Base-by-base conservation (phyloP, 2,888 invertebrate species). In the Apodemia mormo region DNA sequence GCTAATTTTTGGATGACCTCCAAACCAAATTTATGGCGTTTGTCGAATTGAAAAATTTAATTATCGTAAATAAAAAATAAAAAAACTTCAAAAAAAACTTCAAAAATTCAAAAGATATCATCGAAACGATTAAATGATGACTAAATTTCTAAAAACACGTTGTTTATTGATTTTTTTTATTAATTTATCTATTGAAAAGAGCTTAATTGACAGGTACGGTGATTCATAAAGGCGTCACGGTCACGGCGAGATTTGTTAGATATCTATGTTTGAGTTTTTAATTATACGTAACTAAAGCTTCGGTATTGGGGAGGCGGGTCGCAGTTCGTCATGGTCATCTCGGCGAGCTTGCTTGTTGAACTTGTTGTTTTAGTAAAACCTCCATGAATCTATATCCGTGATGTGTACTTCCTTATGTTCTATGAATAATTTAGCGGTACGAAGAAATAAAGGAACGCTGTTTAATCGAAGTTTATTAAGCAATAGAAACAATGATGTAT, bases 181-280 rank as follows among this genome's bases (percentile, higher is more conserved):
- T 85, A 84, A 84, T 86, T 81, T 79, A 81, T 84, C 80, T 80
- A 80, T 84, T 82, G 76, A 74, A 85, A 74, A 87, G 85, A 86
- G 83, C 84, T 88, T 91, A 89, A 91, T 91, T 90, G 91, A 87
- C 84, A 81, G 80, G 80, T 77, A 73, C 75, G 76, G 83, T 89
- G 89, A 90, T 88, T 91, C 88, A 90, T 88, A 81, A 82, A 76
- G 77, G 79, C 80, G 81, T 78, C 76, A 78, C 80, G 81, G 80
- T 78, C 80, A 76, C 75, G 76, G 80, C 78, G 81, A 86, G 85
- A 89, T 90, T 90, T 88, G 90, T 90, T 87, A 83, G 83, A 86
- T 86, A 90, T 90, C 90, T 88, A 88, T 88, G 85, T 87, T 91
- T 90, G 87, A 91, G 87, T 88, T 91, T 91, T 90, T 92, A 92